A percentile compares a stretch with the other conserved stretches of the same genome.
phyloP scores from a whole-genome alignment of 2,888 invertebrate genomes.

The Pyrrhosoma nymphula region DNA sequence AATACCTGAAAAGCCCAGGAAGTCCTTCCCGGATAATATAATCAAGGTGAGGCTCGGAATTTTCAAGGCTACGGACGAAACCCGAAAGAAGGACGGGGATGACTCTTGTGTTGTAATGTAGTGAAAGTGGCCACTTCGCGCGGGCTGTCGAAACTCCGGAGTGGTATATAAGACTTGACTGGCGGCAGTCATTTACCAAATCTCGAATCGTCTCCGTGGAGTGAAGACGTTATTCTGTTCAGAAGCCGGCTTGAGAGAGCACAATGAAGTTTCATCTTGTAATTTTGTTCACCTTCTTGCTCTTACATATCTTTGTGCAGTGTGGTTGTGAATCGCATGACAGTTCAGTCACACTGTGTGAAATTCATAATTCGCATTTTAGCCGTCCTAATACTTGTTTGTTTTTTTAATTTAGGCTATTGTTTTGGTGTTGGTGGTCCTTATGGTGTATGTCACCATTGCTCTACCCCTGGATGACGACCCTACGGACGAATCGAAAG shows the following conservation, averaged over 20 bases:
- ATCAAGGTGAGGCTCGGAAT: constrained; percentile 58
- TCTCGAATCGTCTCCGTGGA: background rate
- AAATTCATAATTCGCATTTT: background rate
- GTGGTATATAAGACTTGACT: constrained; percentile 55
- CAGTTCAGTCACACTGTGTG: background rate
- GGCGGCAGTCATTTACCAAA: constrained; percentile 26
- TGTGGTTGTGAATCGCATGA: background rate
- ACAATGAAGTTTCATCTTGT: constrained; percentile 56
- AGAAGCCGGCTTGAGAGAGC: background rate
- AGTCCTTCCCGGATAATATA: constrained; percentile 54
- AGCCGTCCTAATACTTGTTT: background rate
- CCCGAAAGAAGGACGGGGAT: constrained; percentile 48
- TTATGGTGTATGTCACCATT: constrained; percentile 34
- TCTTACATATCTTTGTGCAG: background rate
- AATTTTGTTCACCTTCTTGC: background rate
- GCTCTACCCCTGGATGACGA: constrained; percentile 51
- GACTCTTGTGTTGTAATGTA: constrained; percentile 61
- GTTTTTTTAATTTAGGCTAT: constrained; percentile 37
- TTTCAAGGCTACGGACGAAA: constrained; percentile 60
- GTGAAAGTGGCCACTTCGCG: constrained; percentile 64
- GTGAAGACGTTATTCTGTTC: background rate
- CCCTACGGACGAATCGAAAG: background rate
- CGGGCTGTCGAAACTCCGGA: constrained; percentile 50
- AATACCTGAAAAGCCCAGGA: constrained; percentile 57
- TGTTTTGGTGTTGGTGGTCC: constrained; percentile 36